Evolutionary conservation across 30 jellyfish, hydroid and myxozoan species (phyloP).

Genomic region (Catostylus mosaicus): DNA sequence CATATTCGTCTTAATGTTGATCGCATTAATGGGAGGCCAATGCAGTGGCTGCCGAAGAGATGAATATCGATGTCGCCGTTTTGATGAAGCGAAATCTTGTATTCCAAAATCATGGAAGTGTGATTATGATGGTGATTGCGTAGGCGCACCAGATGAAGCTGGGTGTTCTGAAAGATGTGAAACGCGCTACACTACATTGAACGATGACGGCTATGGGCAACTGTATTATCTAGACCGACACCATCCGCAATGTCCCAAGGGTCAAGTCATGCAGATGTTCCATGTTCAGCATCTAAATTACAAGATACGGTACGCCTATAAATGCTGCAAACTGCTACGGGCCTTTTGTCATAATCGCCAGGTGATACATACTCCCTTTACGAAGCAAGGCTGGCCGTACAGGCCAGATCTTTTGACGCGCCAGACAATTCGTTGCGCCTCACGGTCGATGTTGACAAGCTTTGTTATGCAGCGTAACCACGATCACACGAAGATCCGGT

Average conservation of each 20-base stretch:
- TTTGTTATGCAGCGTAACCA: too few relatives aligned
- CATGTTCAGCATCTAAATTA: too few relatives aligned
- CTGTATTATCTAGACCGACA: constrained; percentile 2
- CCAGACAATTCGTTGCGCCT: too few relatives aligned
- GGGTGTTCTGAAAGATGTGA: background rate
- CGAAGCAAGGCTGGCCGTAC: too few relatives aligned
- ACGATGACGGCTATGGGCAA: background rate
- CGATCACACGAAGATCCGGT: background rate
- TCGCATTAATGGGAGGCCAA: too few relatives aligned
- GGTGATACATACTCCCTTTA: too few relatives aligned
- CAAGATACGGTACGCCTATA: too few relatives aligned
- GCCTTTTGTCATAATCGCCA: too few relatives aligned
- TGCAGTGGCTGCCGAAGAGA: background rate
- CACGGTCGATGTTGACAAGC: too few relatives aligned
- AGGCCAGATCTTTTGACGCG: too few relatives aligned
- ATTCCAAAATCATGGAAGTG: constrained; percentile 11
- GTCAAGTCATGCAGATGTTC: background rate
- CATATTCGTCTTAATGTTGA: too few relatives aligned
- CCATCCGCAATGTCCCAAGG: background rate
- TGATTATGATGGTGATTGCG: constrained; percentile 41
- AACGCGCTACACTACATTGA: background rate
- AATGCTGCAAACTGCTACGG: too few relatives aligned
- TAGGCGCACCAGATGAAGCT: constrained; percentile 9
- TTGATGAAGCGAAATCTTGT: background rate
- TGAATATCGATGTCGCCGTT: constrained; percentile 7